phyloP scores from a whole-genome alignment of 2,113 vertebrate genomes.

The Crotophaga sulcirostris region DNA sequence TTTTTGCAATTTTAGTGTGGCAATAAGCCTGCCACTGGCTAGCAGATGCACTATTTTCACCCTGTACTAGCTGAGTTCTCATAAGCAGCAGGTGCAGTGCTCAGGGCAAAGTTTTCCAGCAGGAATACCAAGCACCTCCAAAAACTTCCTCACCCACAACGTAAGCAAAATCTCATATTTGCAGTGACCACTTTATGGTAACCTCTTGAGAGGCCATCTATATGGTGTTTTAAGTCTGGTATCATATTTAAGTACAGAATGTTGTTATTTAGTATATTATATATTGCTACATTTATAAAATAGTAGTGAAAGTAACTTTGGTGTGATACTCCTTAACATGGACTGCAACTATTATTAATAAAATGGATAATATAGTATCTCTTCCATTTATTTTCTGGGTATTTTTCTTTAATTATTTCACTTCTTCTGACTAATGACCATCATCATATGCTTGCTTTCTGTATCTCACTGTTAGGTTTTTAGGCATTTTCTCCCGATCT shows the following conservation, averaged over 20 bases:
- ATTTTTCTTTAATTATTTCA: not conserved
- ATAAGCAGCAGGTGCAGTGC: not conserved
- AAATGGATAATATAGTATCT: not conserved
- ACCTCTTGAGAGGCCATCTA: not conserved
- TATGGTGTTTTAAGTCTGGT: not conserved
- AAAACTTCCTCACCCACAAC: not conserved
- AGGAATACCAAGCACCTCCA: not conserved
- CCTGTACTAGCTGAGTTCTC: not conserved
- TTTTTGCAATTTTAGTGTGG: not conserved
- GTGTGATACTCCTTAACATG: not conserved
- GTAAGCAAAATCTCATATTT: not conserved
- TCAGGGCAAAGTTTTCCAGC: not conserved
- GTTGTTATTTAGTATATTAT: not conserved
- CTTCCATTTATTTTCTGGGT: not conserved
- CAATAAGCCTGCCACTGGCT: not conserved
- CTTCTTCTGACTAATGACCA: not conserved
- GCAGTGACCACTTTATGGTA: fast-evolving
- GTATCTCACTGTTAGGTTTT: not conserved
- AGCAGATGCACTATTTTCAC: not conserved
- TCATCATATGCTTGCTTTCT: not conserved
- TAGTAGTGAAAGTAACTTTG: not conserved
- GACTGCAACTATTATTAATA: not conserved
- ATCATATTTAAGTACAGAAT: not conserved
- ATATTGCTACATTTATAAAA: not conserved
- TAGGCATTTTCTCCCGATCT: not conserved